Percentiles rank a stretch among this genome's conserved stretches.
Conservation (phyloP, 2,797 vertebrate species). For the Molossus molossus region DNA sequence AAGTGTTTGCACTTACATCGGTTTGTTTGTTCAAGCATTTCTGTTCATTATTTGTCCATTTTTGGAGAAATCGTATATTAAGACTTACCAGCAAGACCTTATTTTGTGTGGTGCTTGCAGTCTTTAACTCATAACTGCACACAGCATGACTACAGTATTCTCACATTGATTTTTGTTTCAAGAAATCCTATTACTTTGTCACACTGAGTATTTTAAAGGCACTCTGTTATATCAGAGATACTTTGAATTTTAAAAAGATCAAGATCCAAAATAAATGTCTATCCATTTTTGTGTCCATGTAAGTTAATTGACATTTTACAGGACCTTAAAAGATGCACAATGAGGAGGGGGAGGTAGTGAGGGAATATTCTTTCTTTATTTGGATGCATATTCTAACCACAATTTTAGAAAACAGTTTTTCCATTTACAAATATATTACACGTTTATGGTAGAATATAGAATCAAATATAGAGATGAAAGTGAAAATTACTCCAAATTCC, state of each 20-base stretch:
- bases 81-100: neutral
- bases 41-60: conserved; percentile 11
- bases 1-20: conserved; percentile 76
- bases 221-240: neutral
- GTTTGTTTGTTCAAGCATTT: conserved; percentile 74
- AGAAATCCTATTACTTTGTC: neutral
- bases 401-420: conserved; percentile 37
- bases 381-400: neutral
- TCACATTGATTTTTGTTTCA: neutral
- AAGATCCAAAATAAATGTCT: neutral
- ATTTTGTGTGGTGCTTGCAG: conserved; percentile 26
- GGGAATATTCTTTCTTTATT: conserved; percentile 27
- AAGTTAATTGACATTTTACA: conserved; percentile 48
- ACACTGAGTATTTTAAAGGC: neutral
- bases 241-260: conserved; percentile 10
- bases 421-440: conserved; percentile 11
- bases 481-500: conserved; percentile 23
- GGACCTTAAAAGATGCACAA: neutral
- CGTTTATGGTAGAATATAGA: conserved; percentile 36
- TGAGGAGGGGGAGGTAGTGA: neutral
- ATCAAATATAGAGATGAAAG: conserved; percentile 7
- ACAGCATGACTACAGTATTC: neutral
- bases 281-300: neutral
- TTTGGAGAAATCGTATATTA: conserved; percentile 48
- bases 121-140: neutral